Conservation (phyloP, 2,797 vertebrate species). For the Protonibea diacanthus region DNA sequence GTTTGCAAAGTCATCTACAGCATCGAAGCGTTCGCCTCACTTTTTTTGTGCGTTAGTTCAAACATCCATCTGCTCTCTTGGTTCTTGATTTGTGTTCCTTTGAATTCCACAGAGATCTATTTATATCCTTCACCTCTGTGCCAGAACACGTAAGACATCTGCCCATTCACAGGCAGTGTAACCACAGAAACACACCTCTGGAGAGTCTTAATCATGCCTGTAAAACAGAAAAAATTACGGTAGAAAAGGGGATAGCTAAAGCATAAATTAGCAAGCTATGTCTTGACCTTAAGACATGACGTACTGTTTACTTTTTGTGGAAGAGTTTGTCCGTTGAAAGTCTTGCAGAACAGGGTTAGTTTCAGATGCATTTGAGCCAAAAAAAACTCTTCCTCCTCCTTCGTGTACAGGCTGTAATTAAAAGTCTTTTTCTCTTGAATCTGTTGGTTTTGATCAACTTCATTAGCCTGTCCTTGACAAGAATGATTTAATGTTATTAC, state of each 20-base stretch:
- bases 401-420: slow-evolving; percentile 8
- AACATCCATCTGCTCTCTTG: slow-evolving; percentile 37
- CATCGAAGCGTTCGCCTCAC: slow-evolving; percentile 4
- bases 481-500: not conserved
- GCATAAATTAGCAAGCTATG: slow-evolving; percentile 40
- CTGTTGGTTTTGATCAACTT: slow-evolving; percentile 11
- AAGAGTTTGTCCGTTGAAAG: not conserved
- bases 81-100: slow-evolving; percentile 48
- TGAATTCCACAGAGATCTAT: slow-evolving; percentile 65
- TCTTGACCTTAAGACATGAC: slow-evolving; percentile 48
- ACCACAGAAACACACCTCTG: slow-evolving; percentile 40
- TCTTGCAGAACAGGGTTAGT: slow-evolving; percentile 24
- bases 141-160: slow-evolving; percentile 58
- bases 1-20: slow-evolving; percentile 41
- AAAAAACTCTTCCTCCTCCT: slow-evolving; percentile 9
- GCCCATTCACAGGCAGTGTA: slow-evolving; percentile 50
- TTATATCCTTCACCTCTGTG: slow-evolving; percentile 61
- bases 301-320: slow-evolving; percentile 10
- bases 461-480: not conserved
- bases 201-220: slow-evolving; percentile 21
- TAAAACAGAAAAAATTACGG: slow-evolving; percentile 15
- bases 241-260: slow-evolving; percentile 26
- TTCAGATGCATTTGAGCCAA: slow-evolving; percentile 17
- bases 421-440: not conserved
- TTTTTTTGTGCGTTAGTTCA: slow-evolving; percentile 17